Evolutionary conservation across 2,888 invertebrate genomes (phyloP).

Genomic region (Acrobasis suavella): DNA sequence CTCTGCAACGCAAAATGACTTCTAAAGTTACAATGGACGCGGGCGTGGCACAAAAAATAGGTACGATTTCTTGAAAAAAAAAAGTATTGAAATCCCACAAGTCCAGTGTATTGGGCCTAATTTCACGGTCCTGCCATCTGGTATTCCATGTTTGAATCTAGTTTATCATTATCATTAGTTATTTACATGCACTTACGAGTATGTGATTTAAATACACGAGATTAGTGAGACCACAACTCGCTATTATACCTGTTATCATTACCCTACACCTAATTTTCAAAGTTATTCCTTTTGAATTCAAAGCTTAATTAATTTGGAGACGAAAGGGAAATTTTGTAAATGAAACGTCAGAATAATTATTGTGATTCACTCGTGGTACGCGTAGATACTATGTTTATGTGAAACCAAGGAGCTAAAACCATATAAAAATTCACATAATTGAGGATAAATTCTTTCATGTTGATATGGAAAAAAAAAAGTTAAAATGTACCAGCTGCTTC

Average conservation of each 20-base stretch:
- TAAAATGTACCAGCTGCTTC: no score
- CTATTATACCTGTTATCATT: constrained; percentile 19
- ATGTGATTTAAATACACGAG: background rate
- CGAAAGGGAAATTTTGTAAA: constrained; percentile 20
- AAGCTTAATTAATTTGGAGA: constrained; percentile 21
- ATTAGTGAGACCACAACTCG: background rate
- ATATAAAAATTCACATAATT: background rate
- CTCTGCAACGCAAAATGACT: no score
- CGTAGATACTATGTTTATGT: background rate
- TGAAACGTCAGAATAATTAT: constrained; percentile 22
- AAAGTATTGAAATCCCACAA: no score
- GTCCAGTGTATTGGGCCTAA: no score
- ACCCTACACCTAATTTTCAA: constrained; percentile 21
- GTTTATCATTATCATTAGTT: no score
- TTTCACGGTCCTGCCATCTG: no score
- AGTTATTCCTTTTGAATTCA: constrained; percentile 24
- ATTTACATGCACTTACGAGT: no score
- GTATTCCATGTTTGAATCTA: no score
- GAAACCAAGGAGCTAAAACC: background rate
- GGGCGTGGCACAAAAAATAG: no score
- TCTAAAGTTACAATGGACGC: no score
- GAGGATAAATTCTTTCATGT: background rate
- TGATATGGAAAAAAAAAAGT: no score
- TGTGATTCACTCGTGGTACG: constrained; percentile 9
- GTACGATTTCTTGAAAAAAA: no score